Evolutionary conservation across 1,140 invertebrate species (phyloP), one percentile per base, ranked within the genome.

Genomic region (Dryas iulia): DNA sequence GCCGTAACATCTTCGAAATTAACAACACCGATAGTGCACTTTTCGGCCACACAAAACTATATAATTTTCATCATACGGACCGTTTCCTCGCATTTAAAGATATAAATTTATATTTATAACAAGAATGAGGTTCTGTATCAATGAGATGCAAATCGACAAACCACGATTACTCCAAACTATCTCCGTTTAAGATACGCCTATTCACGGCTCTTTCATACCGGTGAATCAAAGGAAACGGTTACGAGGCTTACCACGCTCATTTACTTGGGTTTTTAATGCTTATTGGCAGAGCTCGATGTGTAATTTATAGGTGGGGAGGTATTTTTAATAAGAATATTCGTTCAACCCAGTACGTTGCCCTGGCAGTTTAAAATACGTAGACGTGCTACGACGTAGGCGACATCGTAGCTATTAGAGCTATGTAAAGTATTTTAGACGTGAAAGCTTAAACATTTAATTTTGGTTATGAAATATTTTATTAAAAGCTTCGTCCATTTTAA

Each of bases 1-100:
- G 83, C 85, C 86, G 84, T 87, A 88, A 89, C 81, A 85, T 90
- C 78, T 84, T 87, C 76, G 74, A 82, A 86, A 89, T 86, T 85
- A 87, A 74, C 78, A 76, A 75, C 80, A 75, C 72, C 82, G 74
- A 78, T 83, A 82, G 84, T 90, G 87, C 87, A 90, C 86, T 88
- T 82, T 83, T 74, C 52, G 73, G 39, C 59, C 72, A 39, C 35
- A 33, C 62, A 54, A 53, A 60, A 61, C 25, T 66, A 66, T 59
- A 33, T 28, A 25, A 58, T 8, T 23, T 18, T 18, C 18, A 18
- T 47, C 14, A n/a, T 47, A 47, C 18, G 39, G 56, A 12, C n/a
- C 56, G 25, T 58, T 26, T n/a, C 25, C 14, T 18, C 14, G 12
- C 7, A 21, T 47, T 5, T 18, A 47, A 47, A 47, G 14, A 21